Evolutionary conservation across 2,888 invertebrate genomes (phyloP), one percentile per base, ranked within the genome.

Genomic region (Cylloceria caligata): DNA sequence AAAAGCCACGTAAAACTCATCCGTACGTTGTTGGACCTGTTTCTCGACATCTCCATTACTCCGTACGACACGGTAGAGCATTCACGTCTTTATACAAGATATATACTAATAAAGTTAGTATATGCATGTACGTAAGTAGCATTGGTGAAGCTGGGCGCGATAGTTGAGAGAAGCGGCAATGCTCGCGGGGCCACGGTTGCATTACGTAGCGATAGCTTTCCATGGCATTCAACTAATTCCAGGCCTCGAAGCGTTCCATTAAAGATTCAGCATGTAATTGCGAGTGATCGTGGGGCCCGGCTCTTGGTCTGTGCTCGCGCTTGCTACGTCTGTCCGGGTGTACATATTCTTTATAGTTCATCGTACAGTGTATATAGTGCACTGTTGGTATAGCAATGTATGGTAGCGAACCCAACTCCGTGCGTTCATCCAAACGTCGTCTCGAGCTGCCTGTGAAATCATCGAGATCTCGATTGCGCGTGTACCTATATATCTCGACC

Each of bases 211-310:
- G 89, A 91, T 90, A 88, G 90, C 88, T 90, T 91, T 91, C 92
- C 90, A 89, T 90, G 88, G 90, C 89, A 91, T 92, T 91, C 92
- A 88, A 90, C 92, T 92, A 92, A 93, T 93, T 92, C 88, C 92
- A 92, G 91, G 87, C 90, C 80, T 92, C 90, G 89, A 92, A 92
- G 92, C 91, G 91, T 92, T 90, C 92, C 92, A 93, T 93, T 92
- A 92, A 93, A 92, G 92, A 93, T 93, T 92, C 92, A 93, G 92
- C 92, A 91, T 92, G 91, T 93, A 92, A 93, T 93, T 92, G 92
- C 92, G 91, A 88, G 89, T 88, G 91, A 92, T 92, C 92, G 89
- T 87, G 79, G 82, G 75, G 65, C 57, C 79, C 76, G 68, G 64
- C 76, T 80, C 83, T 83, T 80, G 69, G 69, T 82, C 72, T 39